Percentiles rank a stretch among this genome's conserved stretches.
These are phyloP conservation scores for Criorhina ranunculi DNA, from an alignment of 2,888 invertebrate species.

Conservation along the genomic window DNA sequence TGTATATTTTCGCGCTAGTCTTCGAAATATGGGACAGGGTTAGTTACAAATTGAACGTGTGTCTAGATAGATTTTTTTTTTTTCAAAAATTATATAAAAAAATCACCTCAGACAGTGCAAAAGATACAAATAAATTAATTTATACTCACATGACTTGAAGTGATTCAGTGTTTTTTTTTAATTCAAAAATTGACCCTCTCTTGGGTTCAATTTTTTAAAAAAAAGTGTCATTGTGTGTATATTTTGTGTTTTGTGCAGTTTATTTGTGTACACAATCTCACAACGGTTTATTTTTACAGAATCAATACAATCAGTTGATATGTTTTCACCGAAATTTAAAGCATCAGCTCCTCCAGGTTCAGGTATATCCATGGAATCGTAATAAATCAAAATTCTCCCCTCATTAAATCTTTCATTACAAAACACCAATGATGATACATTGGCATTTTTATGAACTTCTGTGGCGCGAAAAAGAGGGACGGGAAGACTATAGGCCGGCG, in stretches of 20 bases:
- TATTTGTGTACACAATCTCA: conserved; percentile 28
- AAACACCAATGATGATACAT: conserved; percentile 15
- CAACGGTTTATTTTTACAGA: conserved; percentile 85
- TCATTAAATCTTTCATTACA: conserved; percentile 61
- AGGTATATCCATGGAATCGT: conserved; percentile 80
- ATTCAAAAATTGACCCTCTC: too few relatives aligned
- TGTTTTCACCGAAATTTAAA: conserved; percentile 93
- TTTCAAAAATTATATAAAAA: conserved; percentile 7
- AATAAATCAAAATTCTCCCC: conserved; percentile 14
- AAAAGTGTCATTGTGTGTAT: conserved; percentile 15
- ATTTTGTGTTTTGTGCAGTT: conserved; percentile 34
- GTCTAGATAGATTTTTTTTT: conserved; percentile 26
- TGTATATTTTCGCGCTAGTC: conserved; percentile 66
- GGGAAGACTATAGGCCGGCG: conserved; percentile 39
- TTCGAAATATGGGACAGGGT: conserved; percentile 84
- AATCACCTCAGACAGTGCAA: conserved; percentile 17
- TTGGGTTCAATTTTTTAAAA: background rate
- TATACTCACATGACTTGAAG: conserved; percentile 4
- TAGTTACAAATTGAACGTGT: conserved; percentile 80
- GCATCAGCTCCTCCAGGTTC: conserved; percentile 88
- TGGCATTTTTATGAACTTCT: conserved; percentile 60
- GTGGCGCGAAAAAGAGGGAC: background rate
- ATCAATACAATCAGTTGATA: conserved; percentile 85
- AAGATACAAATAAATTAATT: background rate
- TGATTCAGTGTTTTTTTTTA: conserved; percentile 34